Conservation (phyloP, 2,113 vertebrate genomes). For the Phalacrocorax carbo region DNA sequence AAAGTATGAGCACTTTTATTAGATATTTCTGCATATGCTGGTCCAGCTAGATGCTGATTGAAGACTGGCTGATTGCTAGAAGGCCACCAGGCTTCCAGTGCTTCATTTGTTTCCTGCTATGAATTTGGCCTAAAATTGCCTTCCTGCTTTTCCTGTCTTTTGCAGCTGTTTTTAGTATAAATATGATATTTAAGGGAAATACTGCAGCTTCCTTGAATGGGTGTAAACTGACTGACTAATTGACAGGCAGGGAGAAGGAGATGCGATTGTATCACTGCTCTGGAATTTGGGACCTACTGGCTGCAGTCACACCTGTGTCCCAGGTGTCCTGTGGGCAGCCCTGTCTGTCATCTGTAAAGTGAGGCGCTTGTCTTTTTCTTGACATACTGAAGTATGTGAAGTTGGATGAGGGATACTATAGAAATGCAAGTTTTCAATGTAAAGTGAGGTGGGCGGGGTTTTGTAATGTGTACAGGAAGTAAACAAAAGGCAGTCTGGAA, state of each 20-base stretch:
- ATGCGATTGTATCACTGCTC: background rate
- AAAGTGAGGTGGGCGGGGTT: background rate
- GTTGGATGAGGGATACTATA: background rate
- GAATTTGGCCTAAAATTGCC: background rate
- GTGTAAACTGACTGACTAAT: background rate
- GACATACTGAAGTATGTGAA: background rate
- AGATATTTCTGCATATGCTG: background rate
- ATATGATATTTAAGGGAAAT: constrained; percentile 1
- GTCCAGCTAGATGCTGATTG: background rate
- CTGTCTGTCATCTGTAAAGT: background rate
- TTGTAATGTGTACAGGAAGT: background rate
- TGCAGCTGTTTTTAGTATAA: constrained; percentile 26
- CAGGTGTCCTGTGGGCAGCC: background rate
- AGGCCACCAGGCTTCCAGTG: background rate
- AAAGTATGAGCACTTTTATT: background rate
- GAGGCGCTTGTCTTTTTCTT: background rate
- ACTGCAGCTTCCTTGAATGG: background rate
- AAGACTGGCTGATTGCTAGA: background rate
- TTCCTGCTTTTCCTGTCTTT: constrained; percentile 31
- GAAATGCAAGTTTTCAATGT: background rate
- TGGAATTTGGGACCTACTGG: background rate
- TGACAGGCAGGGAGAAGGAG: background rate
- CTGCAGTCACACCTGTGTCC: background rate
- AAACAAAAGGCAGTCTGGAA: background rate
- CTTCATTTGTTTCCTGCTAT: background rate